Base-by-base conservation (phyloP, 2,113 vertebrate genomes). In the Rhea americana region DNA sequence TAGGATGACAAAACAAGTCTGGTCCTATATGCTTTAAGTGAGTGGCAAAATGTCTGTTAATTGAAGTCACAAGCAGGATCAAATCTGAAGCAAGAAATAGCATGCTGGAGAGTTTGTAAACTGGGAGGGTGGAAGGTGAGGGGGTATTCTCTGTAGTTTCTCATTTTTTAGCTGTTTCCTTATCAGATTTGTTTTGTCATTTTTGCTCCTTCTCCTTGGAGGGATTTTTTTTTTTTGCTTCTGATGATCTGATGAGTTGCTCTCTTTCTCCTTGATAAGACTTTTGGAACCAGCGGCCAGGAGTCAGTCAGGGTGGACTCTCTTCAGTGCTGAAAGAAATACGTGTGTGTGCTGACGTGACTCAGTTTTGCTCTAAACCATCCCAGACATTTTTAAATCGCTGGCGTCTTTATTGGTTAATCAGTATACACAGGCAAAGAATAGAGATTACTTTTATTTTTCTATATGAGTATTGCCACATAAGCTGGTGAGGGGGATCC, bases 261-360 rank as follows among this genome's bases (percentile, higher is more conserved):
- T 82, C 5, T 61, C 17, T 78, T 39, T 89, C 18, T 74, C 66
- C n/a, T 37, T 66, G 22, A 25, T 35, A 26, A 53, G 28, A 22
- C 0, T n/a, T 21, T 55, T 75, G 51, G 66, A 28, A 61, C 18
- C 30, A 48, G 5, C 55, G 50, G 17, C 26, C 28, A 32, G 26
- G 39, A 63, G 51, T 67, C 68, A 37, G 35, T 13, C 43, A 53
- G 51, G 22, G 35, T 55, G 61, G 62, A 20, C 4, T 9, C 30
- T 55, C 32, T 80, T 63, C 21, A 74, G 4, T 32, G 13, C 0
- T 32, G 47, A 14, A 37, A 91, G 35, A 82, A 53, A 43, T 5
- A 47, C 6, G 16, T 71, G 13, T n/a, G 15, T 56, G 11, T 15
- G 24, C 13, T 85, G 39, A 45, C 30, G 26, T 8, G 0, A 0